Evolutionary conservation across 1,140 invertebrate genomes (phyloP).

Genomic region (Polyergus mexicanus): DNA sequence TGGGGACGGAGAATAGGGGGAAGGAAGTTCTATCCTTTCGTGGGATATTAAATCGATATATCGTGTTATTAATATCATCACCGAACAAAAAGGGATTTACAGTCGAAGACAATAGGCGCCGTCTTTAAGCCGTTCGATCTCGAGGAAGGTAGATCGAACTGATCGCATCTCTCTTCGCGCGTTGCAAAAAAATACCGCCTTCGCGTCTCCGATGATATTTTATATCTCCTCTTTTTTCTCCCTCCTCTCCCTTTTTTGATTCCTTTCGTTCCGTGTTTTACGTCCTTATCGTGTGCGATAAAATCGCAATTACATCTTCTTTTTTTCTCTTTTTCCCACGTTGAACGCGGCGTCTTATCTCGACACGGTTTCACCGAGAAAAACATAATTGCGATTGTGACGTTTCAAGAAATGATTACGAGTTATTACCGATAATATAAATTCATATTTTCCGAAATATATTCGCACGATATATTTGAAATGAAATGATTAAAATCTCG

Average conservation of each 20-base stretch:
- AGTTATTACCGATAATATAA: slow-evolving; percentile 8
- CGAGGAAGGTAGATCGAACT: slow-evolving; percentile 7
- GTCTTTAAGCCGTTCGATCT: slow-evolving; percentile 38
- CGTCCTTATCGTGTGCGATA: neutral
- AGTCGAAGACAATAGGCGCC: slow-evolving; percentile 60
- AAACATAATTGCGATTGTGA: slow-evolving; percentile 28
- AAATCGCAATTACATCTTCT: slow-evolving; percentile 54
- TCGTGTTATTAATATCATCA: slow-evolving; percentile 74
- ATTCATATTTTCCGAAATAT: slow-evolving; percentile 36
- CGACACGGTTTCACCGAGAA: slow-evolving; percentile 1
- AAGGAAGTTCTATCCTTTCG: slow-evolving; percentile 73
- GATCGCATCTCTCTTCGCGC: slow-evolving; percentile 10
- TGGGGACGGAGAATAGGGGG: neutral
- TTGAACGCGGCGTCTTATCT: slow-evolving; percentile 25
- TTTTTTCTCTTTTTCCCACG: slow-evolving; percentile 2
- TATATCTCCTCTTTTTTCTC: neutral
- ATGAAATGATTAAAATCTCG: slow-evolving; percentile 42
- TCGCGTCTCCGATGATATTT: slow-evolving; percentile 24
- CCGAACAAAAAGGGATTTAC: slow-evolving; percentile 69
- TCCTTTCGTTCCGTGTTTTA: slow-evolving; percentile 6
- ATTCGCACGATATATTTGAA: slow-evolving; percentile 25
- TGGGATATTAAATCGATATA: slow-evolving; percentile 77
- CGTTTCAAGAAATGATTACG: slow-evolving; percentile 36
- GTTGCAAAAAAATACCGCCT: neutral
- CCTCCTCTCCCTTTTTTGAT: neutral